Evolutionary conservation across 2,888 invertebrate species (phyloP).

Genomic region (Carterocephalus palaemon): DNA sequence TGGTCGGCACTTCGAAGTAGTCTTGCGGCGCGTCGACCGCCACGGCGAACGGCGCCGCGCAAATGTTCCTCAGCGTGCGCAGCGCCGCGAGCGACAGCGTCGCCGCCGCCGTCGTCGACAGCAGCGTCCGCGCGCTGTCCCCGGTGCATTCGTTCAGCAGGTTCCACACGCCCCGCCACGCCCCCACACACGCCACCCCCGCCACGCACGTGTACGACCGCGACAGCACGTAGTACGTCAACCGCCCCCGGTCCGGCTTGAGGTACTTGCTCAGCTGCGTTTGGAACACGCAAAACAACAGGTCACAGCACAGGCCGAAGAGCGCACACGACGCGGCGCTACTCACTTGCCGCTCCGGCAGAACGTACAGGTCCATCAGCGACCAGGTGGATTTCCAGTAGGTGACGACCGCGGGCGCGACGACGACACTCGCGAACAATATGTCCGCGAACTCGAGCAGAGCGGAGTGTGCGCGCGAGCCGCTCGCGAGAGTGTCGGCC

Average conservation of each 20-base stretch:
- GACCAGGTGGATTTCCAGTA: slow-evolving; percentile 94
- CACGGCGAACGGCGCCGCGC: slow-evolving; percentile 89
- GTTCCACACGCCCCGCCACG: slow-evolving; percentile 92
- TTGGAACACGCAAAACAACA: slow-evolving; percentile 84
- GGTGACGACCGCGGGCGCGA: slow-evolving; percentile 89
- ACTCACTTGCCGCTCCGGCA: slow-evolving; percentile 77
- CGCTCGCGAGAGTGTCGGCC: slow-evolving; percentile 79
- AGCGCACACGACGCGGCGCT: slow-evolving; percentile 84
- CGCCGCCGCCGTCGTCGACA: slow-evolving; percentile 82
- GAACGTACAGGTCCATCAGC: slow-evolving; percentile 85
- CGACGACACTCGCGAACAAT: slow-evolving; percentile 83
- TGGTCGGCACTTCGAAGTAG: slow-evolving; percentile 91
- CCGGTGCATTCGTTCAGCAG: slow-evolving; percentile 85
- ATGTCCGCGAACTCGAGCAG: slow-evolving; percentile 85
- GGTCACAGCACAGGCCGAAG: slow-evolving; percentile 84
- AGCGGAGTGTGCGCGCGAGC: slow-evolving; percentile 66
- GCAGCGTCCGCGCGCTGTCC: slow-evolving; percentile 76
- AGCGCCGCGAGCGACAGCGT: slow-evolving; percentile 83
- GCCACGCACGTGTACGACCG: slow-evolving; percentile 86
- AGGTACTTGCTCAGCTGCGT: slow-evolving; percentile 73
- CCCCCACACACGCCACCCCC: slow-evolving; percentile 90
- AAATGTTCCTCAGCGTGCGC: slow-evolving; percentile 86
- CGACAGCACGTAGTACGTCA: slow-evolving; percentile 84
- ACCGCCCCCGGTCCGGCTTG: slow-evolving; percentile 83
- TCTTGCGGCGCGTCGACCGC: slow-evolving; percentile 85